Conservation (phyloP, 2,888 invertebrate species). For the Aplocera efformata region DNA sequence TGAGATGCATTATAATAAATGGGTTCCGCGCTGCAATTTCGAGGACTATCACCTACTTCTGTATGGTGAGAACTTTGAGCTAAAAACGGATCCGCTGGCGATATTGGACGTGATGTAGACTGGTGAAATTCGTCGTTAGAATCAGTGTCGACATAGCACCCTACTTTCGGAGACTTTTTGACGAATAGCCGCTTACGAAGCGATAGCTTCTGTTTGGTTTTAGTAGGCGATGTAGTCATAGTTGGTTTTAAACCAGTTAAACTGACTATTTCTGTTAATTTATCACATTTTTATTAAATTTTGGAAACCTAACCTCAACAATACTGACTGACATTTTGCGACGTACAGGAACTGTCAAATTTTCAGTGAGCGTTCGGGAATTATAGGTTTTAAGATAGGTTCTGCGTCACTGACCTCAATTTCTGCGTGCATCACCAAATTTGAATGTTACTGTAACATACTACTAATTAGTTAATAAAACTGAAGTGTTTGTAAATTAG, state of each 20-base stretch:
- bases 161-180: constrained; percentile 77
- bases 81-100: constrained; percentile 71
- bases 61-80: constrained; percentile 62
- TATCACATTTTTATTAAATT: constrained; percentile 75
- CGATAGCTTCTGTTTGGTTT: constrained; percentile 72
- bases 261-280: constrained; percentile 66
- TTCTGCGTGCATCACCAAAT: no score
- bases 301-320: constrained; percentile 67
- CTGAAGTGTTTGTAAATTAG: no score
- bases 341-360: constrained; percentile 37
- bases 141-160: constrained; percentile 74
- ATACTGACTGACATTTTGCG: constrained; percentile 47
- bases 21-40: constrained; percentile 44
- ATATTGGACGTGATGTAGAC: constrained; percentile 68
- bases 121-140: constrained; percentile 69
- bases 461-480: no score
- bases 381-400: neutral
- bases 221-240: constrained; percentile 75
- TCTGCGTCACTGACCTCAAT: no score
- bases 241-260: constrained; percentile 59
- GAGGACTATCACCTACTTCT: constrained; percentile 44
- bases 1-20: constrained; percentile 44
- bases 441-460: no score
- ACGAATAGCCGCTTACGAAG: constrained; percentile 73
- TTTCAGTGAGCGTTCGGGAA: constrained; percentile 22